phyloP scores from a whole-genome alignment of 2,797 vertebrate species.

The Chrysocyon brachyurus region DNA sequence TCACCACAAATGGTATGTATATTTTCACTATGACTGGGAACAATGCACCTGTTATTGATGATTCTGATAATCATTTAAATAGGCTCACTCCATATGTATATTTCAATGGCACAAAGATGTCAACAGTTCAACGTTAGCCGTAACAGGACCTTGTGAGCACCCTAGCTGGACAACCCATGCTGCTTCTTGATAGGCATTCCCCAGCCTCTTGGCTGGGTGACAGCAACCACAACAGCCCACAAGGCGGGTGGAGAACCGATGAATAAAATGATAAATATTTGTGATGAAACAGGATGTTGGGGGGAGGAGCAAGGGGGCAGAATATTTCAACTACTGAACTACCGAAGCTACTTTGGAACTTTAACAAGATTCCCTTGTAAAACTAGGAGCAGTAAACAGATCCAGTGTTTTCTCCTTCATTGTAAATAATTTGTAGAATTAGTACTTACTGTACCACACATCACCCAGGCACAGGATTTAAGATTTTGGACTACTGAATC shows the following conservation, averaged over 20 bases:
- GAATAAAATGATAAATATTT: constrained; percentile 79
- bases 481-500: not conserved
- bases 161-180: not conserved
- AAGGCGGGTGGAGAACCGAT: constrained; percentile 24
- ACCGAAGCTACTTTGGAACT: not conserved
- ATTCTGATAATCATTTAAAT: not conserved
- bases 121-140: not conserved
- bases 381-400: not conserved
- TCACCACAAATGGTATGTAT: not conserved
- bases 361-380: constrained; percentile 34
- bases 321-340: constrained; percentile 45
- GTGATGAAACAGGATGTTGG: constrained; percentile 73
- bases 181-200: constrained; percentile 27
- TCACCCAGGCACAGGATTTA: not conserved
- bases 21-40: constrained; percentile 22
- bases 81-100: not conserved
- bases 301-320: not conserved
- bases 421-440: constrained; percentile 53
- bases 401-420: not conserved
- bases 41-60: not conserved
- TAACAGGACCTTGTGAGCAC: not conserved
- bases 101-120: not conserved
- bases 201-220: constrained; percentile 60
- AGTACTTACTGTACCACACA: not conserved
- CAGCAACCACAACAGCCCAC: constrained; percentile 70